Conservation (phyloP, 2,113 vertebrate genomes). For the Equus quagga region DNA sequence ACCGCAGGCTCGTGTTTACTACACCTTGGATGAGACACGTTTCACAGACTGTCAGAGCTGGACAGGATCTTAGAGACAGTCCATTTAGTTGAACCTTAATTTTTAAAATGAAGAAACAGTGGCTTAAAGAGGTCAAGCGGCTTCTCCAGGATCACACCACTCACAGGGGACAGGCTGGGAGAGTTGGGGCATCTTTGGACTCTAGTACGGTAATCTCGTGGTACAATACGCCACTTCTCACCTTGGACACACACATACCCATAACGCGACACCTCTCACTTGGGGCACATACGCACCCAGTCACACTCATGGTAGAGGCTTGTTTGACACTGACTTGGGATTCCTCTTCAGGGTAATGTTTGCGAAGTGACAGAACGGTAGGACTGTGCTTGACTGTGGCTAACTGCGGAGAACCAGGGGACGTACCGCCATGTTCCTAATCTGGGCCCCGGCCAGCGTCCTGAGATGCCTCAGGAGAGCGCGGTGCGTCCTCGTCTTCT, state of each 20-base stretch:
- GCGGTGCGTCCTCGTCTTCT: slow-evolving; percentile 88
- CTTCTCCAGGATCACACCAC: background rate
- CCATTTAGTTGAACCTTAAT: background rate
- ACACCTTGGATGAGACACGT: background rate
- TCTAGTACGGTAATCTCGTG: background rate
- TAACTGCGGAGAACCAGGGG: background rate
- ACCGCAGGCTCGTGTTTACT: background rate
- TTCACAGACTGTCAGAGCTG: background rate
- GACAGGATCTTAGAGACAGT: background rate
- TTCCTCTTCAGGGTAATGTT: background rate
- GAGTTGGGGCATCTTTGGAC: background rate
- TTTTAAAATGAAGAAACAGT: background rate
- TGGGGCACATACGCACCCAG: background rate
- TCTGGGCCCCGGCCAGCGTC: slow-evolving; percentile 90
- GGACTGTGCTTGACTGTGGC: too few relatives aligned
- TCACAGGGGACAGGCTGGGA: background rate
- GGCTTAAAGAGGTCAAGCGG: background rate
- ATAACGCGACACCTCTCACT: background rate
- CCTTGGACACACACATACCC: background rate
- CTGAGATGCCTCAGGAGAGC: slow-evolving; percentile 90
- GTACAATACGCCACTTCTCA: background rate
- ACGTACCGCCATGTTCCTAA: slow-evolving; percentile 91
- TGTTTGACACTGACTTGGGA: background rate
- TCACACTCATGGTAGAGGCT: background rate
- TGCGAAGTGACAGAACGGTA: background rate